These are phyloP conservation scores for Eucera pruinosa DNA, from an alignment of 2,888 invertebrate species.

Conservation along the genomic window DNA sequence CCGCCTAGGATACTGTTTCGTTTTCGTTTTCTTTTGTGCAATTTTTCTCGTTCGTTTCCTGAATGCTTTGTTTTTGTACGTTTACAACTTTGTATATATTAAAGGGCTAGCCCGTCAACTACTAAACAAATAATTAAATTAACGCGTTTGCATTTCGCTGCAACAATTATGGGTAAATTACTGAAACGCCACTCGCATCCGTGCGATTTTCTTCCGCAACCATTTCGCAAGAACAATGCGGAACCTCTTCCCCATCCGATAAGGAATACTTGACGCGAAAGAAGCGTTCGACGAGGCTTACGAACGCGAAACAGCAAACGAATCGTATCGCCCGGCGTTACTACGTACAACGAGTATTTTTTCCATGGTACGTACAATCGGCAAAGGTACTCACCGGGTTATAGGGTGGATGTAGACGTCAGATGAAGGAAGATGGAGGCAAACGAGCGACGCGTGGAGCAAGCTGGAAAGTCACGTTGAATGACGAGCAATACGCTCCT, in stretches of 20 bases:
- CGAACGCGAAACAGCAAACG: neutral
- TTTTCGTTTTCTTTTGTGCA: too few species aligned
- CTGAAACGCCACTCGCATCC: too few species aligned
- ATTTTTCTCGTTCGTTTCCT: too few species aligned
- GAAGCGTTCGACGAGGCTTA: neutral
- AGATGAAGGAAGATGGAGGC: conserved; percentile 23
- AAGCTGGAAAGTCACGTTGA: conserved; percentile 54
- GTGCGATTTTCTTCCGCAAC: too few species aligned
- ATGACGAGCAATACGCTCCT: conserved; percentile 58
- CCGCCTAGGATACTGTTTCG: too few species aligned
- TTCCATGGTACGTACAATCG: conserved; percentile 11
- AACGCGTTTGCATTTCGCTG: too few species aligned
- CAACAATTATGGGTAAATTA: too few species aligned
- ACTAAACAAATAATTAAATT: too few species aligned
- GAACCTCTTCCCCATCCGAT: neutral
- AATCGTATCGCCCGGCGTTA: conserved; percentile 20
- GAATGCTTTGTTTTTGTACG: too few species aligned
- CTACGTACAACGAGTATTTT: conserved; percentile 6
- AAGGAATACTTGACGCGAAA: neutral
- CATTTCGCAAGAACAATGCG: too few species aligned
- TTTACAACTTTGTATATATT: too few species aligned
- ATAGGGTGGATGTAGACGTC: conserved; percentile 34
- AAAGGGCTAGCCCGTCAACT: too few species aligned
- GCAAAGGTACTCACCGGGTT: conserved; percentile 7
- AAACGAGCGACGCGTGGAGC: conserved; percentile 42